phyloP scores from a whole-genome alignment of 1,140 invertebrate genomes.

The Cryptotermes secundus region DNA sequence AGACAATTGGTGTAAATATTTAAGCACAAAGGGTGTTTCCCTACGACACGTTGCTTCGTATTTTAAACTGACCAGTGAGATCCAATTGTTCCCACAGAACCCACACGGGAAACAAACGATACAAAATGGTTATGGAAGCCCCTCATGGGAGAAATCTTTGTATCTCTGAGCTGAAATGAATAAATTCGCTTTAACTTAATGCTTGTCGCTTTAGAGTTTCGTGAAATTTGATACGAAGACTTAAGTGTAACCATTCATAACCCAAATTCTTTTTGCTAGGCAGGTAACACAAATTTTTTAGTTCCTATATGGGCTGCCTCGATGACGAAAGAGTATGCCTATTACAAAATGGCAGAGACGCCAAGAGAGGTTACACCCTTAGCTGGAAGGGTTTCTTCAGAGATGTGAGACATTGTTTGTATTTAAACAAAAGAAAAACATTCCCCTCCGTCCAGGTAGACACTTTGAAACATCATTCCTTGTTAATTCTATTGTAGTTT shows the following conservation, averaged over 20 bases:
- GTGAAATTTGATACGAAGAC: background rate
- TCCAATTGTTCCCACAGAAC: background rate
- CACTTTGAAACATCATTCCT: no score
- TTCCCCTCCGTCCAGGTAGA: background rate
- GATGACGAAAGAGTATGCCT: background rate
- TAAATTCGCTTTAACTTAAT: background rate
- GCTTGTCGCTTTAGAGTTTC: background rate
- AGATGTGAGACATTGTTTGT: background rate
- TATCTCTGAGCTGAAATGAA: no score
- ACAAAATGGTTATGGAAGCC: background rate
- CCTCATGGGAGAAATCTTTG: background rate
- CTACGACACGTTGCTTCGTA: no score
- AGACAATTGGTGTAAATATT: no score
- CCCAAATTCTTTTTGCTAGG: background rate
- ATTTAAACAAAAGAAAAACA: no score
- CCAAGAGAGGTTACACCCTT: background rate
- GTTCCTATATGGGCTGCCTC: background rate
- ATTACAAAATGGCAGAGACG: background rate
- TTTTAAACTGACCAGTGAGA: background rate
- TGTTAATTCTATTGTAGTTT: no score
- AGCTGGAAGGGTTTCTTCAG: background rate
- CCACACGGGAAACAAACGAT: background rate
- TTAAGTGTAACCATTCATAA: background rate
- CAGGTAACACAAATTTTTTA: background rate
- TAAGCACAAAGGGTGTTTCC: no score